Conservation (phyloP, 2,113 vertebrate genomes). For the Campylomormyrus numenius region DNA sequence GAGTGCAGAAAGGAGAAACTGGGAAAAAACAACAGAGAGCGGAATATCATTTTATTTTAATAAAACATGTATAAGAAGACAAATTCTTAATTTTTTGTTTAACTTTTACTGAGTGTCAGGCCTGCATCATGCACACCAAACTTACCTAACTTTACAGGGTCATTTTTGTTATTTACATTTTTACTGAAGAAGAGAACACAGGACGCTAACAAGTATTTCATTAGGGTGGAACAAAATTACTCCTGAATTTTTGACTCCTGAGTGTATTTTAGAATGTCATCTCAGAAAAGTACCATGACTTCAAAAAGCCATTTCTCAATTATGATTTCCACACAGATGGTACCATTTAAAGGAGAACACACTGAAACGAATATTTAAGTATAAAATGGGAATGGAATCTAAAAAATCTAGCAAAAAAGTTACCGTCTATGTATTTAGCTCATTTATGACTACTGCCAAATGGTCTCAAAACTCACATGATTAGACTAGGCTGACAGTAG, state of each 20-base stretch:
- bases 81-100: neutral
- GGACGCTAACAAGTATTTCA: neutral
- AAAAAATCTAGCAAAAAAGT: neutral
- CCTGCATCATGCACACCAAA: neutral
- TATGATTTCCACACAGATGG: neutral
- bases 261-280: neutral
- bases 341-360: neutral
- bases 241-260: neutral
- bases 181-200: neutral
- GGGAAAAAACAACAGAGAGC: neutral
- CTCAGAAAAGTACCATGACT: neutral
- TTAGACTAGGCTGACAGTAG: neutral
- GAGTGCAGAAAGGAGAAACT: neutral
- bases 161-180: neutral
- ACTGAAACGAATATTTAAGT: neutral
- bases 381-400: neutral
- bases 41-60: neutral
- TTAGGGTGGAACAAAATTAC: neutral
- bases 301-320: neutral
- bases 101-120: neutral
- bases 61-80: neutral
- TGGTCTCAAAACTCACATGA: neutral
- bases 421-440: neutral
- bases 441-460: neutral
- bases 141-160: neutral